Percentiles rank a stretch among this genome's conserved stretches.
Evolutionary conservation across 1,140 invertebrate species (phyloP).

Genomic region (Drosophila novamexicana): DNA sequence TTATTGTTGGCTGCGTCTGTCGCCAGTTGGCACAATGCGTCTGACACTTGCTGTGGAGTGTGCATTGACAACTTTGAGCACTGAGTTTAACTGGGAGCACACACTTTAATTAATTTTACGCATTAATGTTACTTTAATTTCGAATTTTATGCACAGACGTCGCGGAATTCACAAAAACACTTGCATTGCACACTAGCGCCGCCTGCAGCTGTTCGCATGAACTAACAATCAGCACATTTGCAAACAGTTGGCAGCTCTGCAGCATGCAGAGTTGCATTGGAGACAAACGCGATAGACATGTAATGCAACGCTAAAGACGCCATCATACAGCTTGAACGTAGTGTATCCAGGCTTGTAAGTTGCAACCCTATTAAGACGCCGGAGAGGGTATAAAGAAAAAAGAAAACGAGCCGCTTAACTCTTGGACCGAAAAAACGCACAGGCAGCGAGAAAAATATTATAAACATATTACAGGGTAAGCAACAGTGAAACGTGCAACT

Average conservation of each 20-base stretch:
- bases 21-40: constrained; percentile 36
- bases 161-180: constrained; percentile 56
- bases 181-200: constrained; percentile 54
- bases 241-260: constrained; percentile 21
- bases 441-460: constrained; percentile 39
- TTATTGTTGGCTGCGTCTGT: constrained; percentile 69
- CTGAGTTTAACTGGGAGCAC: constrained; percentile 52
- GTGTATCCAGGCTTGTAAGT: constrained; percentile 28
- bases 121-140: constrained; percentile 46
- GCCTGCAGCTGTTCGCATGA: constrained; percentile 40
- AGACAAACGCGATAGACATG: background rate
- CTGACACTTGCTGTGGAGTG: constrained; percentile 23
- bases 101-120: constrained; percentile 18
- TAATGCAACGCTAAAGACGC: constrained; percentile 5
- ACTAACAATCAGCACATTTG: constrained; percentile 8
- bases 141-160: constrained; percentile 69
- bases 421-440: constrained; percentile 23
- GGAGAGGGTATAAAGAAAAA: constrained; percentile 68
- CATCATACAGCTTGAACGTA: constrained; percentile 32
- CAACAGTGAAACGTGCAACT: background rate
- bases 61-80: constrained; percentile 28
- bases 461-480: constrained; percentile 21
- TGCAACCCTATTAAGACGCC: constrained; percentile 69
- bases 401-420: constrained; percentile 39
- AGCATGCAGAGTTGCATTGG: constrained; percentile 13